These are phyloP conservation scores for Argentina silus DNA, from an alignment of 2,797 vertebrate genomes.

Conservation along the genomic window DNA sequence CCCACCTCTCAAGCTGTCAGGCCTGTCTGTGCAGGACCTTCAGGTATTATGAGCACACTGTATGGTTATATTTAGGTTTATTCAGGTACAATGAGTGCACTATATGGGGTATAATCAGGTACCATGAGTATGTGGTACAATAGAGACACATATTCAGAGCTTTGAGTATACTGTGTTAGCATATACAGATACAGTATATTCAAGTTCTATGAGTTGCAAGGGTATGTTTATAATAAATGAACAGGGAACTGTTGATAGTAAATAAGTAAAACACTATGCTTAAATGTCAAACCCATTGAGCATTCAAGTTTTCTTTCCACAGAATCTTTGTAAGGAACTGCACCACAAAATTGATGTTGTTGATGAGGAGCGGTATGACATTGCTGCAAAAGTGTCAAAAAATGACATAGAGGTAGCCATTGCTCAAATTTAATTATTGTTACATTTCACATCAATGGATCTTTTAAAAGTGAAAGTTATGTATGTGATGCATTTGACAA, in stretches of 20 bases:
- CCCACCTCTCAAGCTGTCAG: slow-evolving; percentile 63
- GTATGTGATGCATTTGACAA: background rate
- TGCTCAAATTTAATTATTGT: background rate
- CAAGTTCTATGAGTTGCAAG: background rate
- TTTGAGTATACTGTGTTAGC: too few relatives aligned
- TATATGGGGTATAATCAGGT: background rate
- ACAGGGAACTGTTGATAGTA: background rate
- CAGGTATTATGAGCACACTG: slow-evolving; percentile 29
- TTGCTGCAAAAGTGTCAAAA: slow-evolving; percentile 75
- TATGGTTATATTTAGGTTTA: background rate
- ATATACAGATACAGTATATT: background rate
- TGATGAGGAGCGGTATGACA: slow-evolving; percentile 81
- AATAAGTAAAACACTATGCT: too few relatives aligned
- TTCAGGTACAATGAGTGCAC: background rate
- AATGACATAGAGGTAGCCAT: slow-evolving; percentile 64
- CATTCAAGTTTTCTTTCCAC: slow-evolving; percentile 32
- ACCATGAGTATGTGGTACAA: background rate
- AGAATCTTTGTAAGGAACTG: slow-evolving; percentile 79
- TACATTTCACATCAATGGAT: background rate
- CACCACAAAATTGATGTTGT: slow-evolving; percentile 76
- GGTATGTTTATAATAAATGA: background rate
- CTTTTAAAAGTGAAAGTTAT: background rate
- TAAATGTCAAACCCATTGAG: too few relatives aligned
- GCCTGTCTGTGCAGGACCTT: slow-evolving; percentile 69
- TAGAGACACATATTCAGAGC: too few relatives aligned